Base-by-base conservation (phyloP, 2,113 vertebrate genomes). In the Danionella cerebrum region DNA sequence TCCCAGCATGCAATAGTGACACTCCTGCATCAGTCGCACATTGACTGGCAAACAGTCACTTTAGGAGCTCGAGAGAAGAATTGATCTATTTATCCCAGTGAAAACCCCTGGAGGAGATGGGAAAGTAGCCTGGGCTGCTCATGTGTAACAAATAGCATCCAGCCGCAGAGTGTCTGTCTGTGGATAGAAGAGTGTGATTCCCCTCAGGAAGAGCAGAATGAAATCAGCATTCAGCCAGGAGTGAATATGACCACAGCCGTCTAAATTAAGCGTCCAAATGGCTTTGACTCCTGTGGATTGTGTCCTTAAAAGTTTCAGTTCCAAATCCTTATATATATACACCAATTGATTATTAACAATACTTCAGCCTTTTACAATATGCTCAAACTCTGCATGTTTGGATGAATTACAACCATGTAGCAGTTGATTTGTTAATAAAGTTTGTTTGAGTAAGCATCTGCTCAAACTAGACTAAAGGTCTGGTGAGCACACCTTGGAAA, bases 31-130 rank as follows among this genome's bases (percentile, higher is more conserved):
- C 16, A 48, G 42, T n/a, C 9, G 42, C 29, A 13, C 42, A 63
- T 63, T 63, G 59, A 63, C 59, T 63, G 59, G 29, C 59, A 47
- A 63, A 63, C 59, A 63, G 59, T 63, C 59, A 48, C 59, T 63
- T 63, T 45, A 35, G 48, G 18, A 48, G 59, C 59, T 35, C 1
- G 12, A n/a, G 42, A 36, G 44, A 48, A 63, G 59, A 63, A 63
- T 35, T 48, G 59, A 63, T 63, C 59, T 63, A 48, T 63, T 63
- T 35, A 63, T 63, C 44, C 42, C 19, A 22, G 3, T 1, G 42
- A 48, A 63, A 48, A 33, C 59, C 59, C 42, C 59, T 16, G 2
- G 42, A 63, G 59, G 12, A 42, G 29, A 13, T 8, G 12, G 59
- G 42, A 33, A n/a, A 47, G 42, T 44, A 48, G 59, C 18, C 11